phyloP scores from a whole-genome alignment of 1,140 invertebrate genomes.

The Sarcophaga peregrina region DNA sequence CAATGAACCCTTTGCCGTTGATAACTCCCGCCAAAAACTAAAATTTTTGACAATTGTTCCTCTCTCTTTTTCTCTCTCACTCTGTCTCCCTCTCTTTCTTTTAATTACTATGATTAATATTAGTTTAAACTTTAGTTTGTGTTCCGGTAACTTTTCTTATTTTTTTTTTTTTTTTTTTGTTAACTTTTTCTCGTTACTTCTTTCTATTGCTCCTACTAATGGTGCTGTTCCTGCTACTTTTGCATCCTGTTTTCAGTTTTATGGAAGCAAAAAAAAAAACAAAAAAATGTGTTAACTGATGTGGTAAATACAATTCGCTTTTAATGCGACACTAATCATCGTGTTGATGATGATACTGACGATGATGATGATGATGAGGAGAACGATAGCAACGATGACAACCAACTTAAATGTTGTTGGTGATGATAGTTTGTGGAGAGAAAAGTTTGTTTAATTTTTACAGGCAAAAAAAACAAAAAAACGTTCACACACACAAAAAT shows the following conservation, averaged over 20 bases:
- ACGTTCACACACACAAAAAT: too few relatives aligned
- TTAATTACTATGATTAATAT: slow-evolving; percentile 11
- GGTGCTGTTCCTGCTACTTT: too few relatives aligned
- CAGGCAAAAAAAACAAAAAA: too few relatives aligned
- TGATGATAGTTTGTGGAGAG: slow-evolving; percentile 18
- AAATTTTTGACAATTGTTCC: too few relatives aligned
- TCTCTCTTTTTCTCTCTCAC: too few relatives aligned
- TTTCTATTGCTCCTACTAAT: too few relatives aligned
- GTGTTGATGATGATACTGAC: slow-evolving; percentile 17
- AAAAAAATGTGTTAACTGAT: slow-evolving; percentile 28
- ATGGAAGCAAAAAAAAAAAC: too few relatives aligned
- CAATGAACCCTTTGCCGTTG: too few relatives aligned
- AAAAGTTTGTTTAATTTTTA: slow-evolving; percentile 27
- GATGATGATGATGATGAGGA: neutral
- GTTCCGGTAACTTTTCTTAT: neutral
- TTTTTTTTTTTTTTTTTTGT: neutral
- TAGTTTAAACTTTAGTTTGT: neutral
- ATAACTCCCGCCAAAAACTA: too few relatives aligned
- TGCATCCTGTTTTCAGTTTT: too few relatives aligned
- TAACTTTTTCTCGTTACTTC: too few relatives aligned
- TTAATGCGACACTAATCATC: slow-evolving; percentile 35
- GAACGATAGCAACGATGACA: neutral
- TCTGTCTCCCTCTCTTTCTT: neutral
- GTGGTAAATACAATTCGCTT: slow-evolving; percentile 33
- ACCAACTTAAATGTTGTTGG: neutral